These are phyloP conservation scores for Berghia stephanieae DNA, from an alignment of 1,140 invertebrate genomes.

Conservation along the genomic window DNA sequence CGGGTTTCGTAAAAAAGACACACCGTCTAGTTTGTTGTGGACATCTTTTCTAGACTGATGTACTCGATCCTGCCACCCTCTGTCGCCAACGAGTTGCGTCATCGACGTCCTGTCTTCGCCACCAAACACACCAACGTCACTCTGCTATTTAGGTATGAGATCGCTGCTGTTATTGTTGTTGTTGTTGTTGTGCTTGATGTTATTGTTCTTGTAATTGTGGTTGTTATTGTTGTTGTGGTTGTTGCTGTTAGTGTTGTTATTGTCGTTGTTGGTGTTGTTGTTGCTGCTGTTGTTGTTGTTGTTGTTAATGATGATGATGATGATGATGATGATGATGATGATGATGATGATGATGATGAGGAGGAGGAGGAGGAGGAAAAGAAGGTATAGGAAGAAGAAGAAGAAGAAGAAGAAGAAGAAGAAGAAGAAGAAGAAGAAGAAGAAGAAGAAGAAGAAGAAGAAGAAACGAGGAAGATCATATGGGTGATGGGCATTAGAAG, in stretches of 20 bases:
- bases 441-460: not conserved
- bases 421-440: not conserved
- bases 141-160: constrained; percentile 59
- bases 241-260: too few species aligned
- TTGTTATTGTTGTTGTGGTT: too few species aligned
- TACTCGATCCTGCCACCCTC: constrained; percentile 94
- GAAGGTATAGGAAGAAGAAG: too few species aligned
- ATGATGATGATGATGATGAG: too few species aligned
- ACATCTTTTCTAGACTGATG: constrained; percentile 76
- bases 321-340: constrained; percentile 2
- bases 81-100: constrained; percentile 91
- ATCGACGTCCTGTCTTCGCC: constrained; percentile 77
- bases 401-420: not conserved
- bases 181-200: too few species aligned
- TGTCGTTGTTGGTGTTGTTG: too few species aligned
- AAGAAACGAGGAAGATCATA: not conserved
- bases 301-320: not conserved
- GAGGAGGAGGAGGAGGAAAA: too few species aligned
- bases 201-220: too few species aligned
- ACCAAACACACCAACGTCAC: constrained; percentile 61
- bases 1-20: too few species aligned
- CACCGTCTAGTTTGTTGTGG: too few species aligned
- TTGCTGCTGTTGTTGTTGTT: not conserved
- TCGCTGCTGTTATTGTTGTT: too few species aligned
- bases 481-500: too few species aligned